Conservation (phyloP, 2,113 vertebrate species). For the Lathamus discolor region DNA sequence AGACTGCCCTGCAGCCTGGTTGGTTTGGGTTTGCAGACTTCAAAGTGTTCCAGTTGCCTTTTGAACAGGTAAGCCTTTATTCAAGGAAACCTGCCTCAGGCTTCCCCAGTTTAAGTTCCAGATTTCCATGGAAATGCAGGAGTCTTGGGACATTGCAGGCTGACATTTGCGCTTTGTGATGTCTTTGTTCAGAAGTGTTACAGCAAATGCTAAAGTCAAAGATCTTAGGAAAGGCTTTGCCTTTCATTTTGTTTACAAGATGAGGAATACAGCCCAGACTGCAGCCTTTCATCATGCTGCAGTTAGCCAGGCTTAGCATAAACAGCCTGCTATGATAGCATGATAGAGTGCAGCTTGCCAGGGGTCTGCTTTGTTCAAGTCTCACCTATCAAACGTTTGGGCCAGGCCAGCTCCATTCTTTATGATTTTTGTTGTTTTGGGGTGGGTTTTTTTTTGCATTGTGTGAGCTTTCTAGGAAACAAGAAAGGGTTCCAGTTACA, state of each 20-base stretch:
- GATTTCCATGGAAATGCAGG: not conserved
- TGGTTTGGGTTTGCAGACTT: not conserved
- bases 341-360: not conserved
- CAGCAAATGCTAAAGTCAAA: not conserved
- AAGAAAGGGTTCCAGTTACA: not conserved
- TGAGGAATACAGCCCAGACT: not conserved
- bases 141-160: not conserved
- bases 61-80: not conserved
- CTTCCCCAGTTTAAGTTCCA: not conserved
- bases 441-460: not conserved
- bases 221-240: not conserved
- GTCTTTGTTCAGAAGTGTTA: not conserved
- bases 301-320: not conserved
- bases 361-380: not conserved
- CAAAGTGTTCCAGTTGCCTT: not conserved
- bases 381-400: not conserved
- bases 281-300: not conserved
- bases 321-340: not conserved
- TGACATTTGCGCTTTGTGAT: not conserved
- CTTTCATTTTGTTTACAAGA: not conserved
- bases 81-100: not conserved
- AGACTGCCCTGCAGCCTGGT: not conserved
- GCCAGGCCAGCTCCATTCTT: not conserved
- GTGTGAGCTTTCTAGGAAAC: slow-evolving; percentile 42
- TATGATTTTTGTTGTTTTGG: not conserved